phyloP scores from a whole-genome alignment of 2,888 invertebrate species.

The Urechis unicinctus region DNA sequence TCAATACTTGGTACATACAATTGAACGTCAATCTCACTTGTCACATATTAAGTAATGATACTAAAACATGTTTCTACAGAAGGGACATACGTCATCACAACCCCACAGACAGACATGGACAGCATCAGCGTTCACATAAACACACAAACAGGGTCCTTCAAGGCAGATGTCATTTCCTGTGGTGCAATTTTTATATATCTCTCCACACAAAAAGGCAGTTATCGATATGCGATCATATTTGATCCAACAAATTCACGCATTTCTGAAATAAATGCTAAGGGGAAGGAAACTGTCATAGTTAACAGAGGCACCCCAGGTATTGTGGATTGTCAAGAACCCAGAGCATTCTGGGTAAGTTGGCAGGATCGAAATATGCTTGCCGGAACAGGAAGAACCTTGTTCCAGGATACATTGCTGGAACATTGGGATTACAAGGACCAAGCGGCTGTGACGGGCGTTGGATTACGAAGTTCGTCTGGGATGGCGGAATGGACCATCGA shows the following conservation, averaged over 20 bases:
- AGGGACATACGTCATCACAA: neutral
- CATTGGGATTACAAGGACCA: neutral
- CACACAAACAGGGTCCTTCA: neutral
- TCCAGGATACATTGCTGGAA: neutral
- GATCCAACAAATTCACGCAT: too few relatives aligned
- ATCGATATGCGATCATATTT: too few relatives aligned
- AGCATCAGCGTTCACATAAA: neutral
- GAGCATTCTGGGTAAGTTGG: neutral
- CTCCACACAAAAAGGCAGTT: neutral
- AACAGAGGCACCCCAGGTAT: neutral
- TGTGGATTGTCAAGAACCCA: neutral
- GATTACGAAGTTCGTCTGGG: neutral
- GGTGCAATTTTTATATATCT: neutral
- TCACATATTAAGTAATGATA: too few relatives aligned
- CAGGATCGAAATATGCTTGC: neutral
- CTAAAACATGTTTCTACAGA: neutral
- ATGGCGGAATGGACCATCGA: neutral
- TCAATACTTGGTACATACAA: too few relatives aligned
- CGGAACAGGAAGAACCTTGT: neutral
- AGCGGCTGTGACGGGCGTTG: neutral
- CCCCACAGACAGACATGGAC: neutral
- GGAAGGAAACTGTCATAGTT: neutral
- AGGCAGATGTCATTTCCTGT: neutral
- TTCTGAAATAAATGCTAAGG: too few relatives aligned
- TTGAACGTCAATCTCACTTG: neutral